Conservation (phyloP, 2,888 invertebrate species). For the Horisme vitalbata region DNA sequence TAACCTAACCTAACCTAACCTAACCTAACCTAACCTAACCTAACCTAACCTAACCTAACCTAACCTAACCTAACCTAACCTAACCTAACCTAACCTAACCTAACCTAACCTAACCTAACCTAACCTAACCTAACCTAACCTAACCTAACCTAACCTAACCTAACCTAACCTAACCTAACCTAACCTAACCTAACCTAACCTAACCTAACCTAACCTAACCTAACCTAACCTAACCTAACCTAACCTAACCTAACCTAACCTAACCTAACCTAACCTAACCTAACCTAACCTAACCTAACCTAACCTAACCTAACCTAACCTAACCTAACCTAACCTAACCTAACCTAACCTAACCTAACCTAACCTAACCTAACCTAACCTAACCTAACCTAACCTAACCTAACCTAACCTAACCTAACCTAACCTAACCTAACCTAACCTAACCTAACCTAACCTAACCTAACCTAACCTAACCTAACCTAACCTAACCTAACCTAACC, state of each 20-base stretch:
- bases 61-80: constrained; percentile 15
- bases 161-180: constrained; percentile 19
- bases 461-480: constrained; percentile 20
- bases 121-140: neutral
- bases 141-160: constrained; percentile 14
- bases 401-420: constrained; percentile 22
- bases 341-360: constrained; percentile 28
- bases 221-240: constrained; percentile 20
- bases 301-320: constrained; percentile 29
- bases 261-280: constrained; percentile 19
- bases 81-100: constrained; percentile 14
- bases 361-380: constrained; percentile 28
- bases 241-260: constrained; percentile 18
- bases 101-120: constrained; percentile 13
- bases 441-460: constrained; percentile 15
- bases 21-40: constrained; percentile 15
- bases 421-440: neutral
- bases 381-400: constrained; percentile 33
- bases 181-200: constrained; percentile 18
- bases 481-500: constrained; percentile 22
- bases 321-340: constrained; percentile 28
- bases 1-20: constrained; percentile 1
- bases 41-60: constrained; percentile 14
- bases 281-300: constrained; percentile 29
- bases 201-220: constrained; percentile 20